phyloP scores from a whole-genome alignment of 2,888 invertebrate genomes.

The Torymus aiolomorphi region DNA sequence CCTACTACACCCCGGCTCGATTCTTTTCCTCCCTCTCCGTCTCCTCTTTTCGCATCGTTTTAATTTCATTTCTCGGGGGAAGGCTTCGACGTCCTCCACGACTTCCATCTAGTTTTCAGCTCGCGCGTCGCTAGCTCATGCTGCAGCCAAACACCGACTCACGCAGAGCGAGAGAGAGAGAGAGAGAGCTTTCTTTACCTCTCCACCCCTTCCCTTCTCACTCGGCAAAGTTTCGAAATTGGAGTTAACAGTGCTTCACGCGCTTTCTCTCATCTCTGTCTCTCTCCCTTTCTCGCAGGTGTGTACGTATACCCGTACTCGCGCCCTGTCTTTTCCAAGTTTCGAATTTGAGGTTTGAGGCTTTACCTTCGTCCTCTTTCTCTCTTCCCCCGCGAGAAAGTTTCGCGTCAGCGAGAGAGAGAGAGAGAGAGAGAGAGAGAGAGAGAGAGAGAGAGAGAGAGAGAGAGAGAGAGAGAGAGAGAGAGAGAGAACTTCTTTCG shows the following conservation, averaged over 20 bases:
- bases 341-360: conserved; percentile 53
- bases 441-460: background rate
- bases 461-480: background rate
- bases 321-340: conserved; percentile 46
- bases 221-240: conserved; percentile 49
- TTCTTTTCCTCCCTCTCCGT: background rate
- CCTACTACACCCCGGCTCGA: background rate
- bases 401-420: conserved; percentile 2
- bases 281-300: conserved; percentile 4
- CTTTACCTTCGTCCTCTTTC: conserved; percentile 1
- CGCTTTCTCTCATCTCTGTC: background rate
- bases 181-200: background rate
- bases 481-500: conserved; percentile 17
- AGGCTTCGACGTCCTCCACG: background rate
- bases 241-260: conserved; percentile 54
- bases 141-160: background rate
- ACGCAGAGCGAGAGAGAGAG: conserved; percentile 1
- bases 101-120: conserved; percentile 37
- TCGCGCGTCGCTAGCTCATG: too few relatives aligned
- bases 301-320: background rate
- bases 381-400: background rate
- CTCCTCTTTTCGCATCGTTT: conserved; percentile 18
- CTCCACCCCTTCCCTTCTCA: too few relatives aligned
- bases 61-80: conserved; percentile 25
- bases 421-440: too few relatives aligned